Base-by-base conservation (phyloP, 2,797 vertebrate species). In the Lepus oiostolus region DNA sequence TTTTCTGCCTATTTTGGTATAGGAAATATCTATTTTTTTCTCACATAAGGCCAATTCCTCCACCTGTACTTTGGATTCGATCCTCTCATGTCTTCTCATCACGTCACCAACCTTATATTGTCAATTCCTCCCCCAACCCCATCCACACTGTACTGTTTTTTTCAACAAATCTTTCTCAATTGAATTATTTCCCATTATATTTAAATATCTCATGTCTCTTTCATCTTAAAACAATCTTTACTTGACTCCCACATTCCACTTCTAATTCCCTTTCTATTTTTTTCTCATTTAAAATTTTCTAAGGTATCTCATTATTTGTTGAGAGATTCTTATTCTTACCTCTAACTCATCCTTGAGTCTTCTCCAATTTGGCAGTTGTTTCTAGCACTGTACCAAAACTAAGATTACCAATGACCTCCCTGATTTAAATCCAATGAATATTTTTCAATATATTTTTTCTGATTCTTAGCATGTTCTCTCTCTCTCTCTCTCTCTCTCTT, bases 381-480 rank as follows among this genome's bases (percentile, higher is more conserved):
- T 60, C 32, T 80, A 71, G 60, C 42, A 32, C 17, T 87, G 26
- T 8, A 85, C n/a, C 22, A 70, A 35, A 82, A 58, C 77, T 22
- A 19, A 60, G 24, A 42, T 65, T 30, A 91, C 76, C 28, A 21
- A 0, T 81, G 72, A 85, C 80, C 28, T 83, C 63, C 6, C 30
- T 74, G 77, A 93, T 93, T 95, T 90, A 89, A 93, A 91, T 70
- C 52, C 50, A 87, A 26, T 82, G 74, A 35, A 54, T 3, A 35
- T 60, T 94, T 95, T 89, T 12, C 21, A 86, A 62, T 63, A 68
- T 83, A 83, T 92, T 93, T 83, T 88, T 82, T 72, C 52, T 95
- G 32, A 70, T 67, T 91, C 32, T 21, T 13, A 92, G 35, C 4
- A 82, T 50, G 93, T n/a, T 81, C 74, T 35, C 21, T 28, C 21